phyloP scores from a whole-genome alignment of 2,797 vertebrate genomes.

The Smutsia temminckii region DNA sequence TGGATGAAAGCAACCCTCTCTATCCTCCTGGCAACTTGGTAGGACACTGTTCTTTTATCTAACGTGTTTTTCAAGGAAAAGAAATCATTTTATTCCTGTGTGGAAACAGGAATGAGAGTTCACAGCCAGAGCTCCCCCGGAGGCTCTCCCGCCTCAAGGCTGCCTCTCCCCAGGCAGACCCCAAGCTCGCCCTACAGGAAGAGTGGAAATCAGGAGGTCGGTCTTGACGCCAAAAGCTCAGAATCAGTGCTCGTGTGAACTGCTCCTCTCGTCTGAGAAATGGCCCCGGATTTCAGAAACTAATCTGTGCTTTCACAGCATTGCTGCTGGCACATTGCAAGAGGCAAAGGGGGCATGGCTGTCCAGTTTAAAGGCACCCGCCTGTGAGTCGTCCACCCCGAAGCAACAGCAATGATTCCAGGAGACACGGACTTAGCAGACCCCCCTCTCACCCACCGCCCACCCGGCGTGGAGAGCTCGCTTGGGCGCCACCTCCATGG shows the following conservation, averaged over 20 bases:
- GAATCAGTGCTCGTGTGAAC: neutral
- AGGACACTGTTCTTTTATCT: neutral
- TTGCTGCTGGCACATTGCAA: accelerated
- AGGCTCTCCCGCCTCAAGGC: neutral
- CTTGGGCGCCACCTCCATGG: neutral
- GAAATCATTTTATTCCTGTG: neutral
- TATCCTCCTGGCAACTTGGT: neutral
- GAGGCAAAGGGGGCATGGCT: neutral
- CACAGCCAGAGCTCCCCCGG: accelerated
- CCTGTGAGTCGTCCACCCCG: neutral
- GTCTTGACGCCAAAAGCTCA: neutral
- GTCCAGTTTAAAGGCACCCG: neutral
- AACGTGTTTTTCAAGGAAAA: neutral
- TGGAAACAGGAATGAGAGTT: neutral
- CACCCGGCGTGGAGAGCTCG: accelerated
- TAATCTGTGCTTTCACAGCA: neutral
- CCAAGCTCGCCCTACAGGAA: neutral
- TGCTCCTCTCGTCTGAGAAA: neutral
- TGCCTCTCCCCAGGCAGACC: neutral
- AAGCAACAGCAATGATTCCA: neutral
- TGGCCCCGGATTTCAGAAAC: neutral
- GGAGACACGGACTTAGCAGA: neutral
- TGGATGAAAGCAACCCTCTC: neutral
- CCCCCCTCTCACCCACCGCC: neutral
- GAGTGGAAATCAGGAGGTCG: neutral